phyloP scores from a whole-genome alignment of 2,113 vertebrate genomes.

The Fregetta grallaria region DNA sequence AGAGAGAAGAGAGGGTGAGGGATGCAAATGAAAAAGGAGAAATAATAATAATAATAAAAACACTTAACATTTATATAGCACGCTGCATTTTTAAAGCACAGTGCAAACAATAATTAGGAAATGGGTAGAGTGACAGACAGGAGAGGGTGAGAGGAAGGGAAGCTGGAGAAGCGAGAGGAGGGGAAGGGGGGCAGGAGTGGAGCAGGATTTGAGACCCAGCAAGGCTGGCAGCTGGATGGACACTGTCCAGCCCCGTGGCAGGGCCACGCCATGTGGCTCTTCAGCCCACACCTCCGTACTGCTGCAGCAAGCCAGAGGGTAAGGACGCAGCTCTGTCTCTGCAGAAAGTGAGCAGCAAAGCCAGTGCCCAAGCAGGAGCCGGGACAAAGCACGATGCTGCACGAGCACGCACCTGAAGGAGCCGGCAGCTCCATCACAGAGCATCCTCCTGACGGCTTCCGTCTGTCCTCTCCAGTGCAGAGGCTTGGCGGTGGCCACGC shows the following conservation, averaged over 20 bases:
- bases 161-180: neutral
- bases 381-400: neutral
- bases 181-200: neutral
- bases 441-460: neutral
- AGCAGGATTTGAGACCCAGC: neutral
- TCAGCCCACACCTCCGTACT: neutral
- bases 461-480: neutral
- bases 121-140: neutral
- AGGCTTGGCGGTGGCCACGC: neutral
- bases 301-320: neutral
- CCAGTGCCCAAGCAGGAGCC: fast-evolving
- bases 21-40: neutral
- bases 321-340: neutral
- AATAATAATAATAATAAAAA: constrained; percentile 29
- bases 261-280: neutral
- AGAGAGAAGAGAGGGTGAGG: neutral
- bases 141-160: neutral
- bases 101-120: constrained; percentile 49
- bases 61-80: constrained; percentile 10
- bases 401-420: neutral
- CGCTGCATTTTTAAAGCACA: constrained; percentile 25
- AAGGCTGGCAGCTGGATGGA: neutral
- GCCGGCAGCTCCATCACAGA: neutral
- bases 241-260: neutral
- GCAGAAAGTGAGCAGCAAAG: neutral